A percentile compares a stretch with the other conserved stretches of the same genome.
Conservation (phyloP, 2,888 invertebrate species). For the Phanerotoma sp. region DNA sequence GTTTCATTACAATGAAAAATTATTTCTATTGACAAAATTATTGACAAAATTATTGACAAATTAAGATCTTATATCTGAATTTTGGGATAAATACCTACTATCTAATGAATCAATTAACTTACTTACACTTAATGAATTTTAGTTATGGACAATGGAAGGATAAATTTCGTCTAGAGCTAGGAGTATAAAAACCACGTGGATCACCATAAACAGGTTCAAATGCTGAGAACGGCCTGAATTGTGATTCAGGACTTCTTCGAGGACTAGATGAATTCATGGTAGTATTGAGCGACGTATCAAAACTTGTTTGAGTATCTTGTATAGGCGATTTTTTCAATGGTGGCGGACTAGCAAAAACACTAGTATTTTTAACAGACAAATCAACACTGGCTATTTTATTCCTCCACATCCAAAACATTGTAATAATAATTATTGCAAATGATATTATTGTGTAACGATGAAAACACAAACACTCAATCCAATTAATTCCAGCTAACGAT, state of each 20-base stretch:
- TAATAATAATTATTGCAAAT: slow-evolving; percentile 43
- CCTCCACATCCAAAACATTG: slow-evolving; percentile 52
- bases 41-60: too few relatives aligned
- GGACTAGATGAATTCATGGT: slow-evolving; percentile 39
- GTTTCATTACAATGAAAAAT: too few relatives aligned
- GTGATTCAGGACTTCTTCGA: slow-evolving; percentile 42
- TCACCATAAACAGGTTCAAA: slow-evolving; percentile 51
- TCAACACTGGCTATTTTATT: slow-evolving; percentile 48
- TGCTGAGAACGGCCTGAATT: slow-evolving; percentile 48
- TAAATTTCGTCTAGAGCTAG: slow-evolving; percentile 42
- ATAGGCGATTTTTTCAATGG: slow-evolving; percentile 45
- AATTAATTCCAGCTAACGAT: slow-evolving; percentile 48
- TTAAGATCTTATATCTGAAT: too few relatives aligned
- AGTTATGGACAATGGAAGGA: slow-evolving; percentile 31
- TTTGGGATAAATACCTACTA: too few relatives aligned
- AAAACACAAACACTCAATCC: slow-evolving; percentile 50
- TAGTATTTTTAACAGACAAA: slow-evolving; percentile 47
- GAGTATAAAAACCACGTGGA: slow-evolving; percentile 39
- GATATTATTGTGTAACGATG: slow-evolving; percentile 52
- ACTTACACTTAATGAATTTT: too few relatives aligned
- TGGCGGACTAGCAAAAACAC: slow-evolving; percentile 50
- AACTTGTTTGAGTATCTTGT: slow-evolving; percentile 14
- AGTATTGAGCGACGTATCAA: slow-evolving; percentile 37
- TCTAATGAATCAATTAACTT: too few relatives aligned
- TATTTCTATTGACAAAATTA: too few relatives aligned